These are phyloP conservation scores for Ypsolopha sequella DNA, from an alignment of 2,888 invertebrate species.

Conservation along the genomic window DNA sequence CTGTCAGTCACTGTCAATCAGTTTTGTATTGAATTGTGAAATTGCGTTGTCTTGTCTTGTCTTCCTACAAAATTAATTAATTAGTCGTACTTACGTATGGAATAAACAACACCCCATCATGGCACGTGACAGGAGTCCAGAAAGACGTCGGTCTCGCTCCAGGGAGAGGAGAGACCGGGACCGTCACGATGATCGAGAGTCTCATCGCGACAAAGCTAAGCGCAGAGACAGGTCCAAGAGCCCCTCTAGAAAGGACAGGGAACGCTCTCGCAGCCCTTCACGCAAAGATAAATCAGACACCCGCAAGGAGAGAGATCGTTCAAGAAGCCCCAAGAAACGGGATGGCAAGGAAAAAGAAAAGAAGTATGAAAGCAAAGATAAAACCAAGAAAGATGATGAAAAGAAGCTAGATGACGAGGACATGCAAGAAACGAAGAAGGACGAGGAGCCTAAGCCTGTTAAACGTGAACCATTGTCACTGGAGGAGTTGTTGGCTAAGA, in stretches of 20 bases:
- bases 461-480: conserved; percentile 90
- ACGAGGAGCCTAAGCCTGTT: conserved; percentile 43
- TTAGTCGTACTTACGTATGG: too few relatives aligned
- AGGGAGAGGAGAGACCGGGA: conserved; percentile 55
- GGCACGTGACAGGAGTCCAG: conserved; percentile 53
- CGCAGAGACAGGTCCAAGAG: conserved; percentile 47
- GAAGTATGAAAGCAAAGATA: conserved; percentile 54
- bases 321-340: conserved; percentile 52
- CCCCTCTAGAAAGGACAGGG: conserved; percentile 39
- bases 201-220: conserved; percentile 48
- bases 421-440: conserved; percentile 44
- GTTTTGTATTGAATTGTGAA: too few relatives aligned
- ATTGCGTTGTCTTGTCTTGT: too few relatives aligned
- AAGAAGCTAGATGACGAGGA: conserved; percentile 44
- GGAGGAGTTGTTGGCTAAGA: conserved; percentile 95
- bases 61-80: too few relatives aligned
- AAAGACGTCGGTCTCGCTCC: conserved; percentile 54
- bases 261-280: conserved; percentile 29
- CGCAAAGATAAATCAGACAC: conserved; percentile 18
- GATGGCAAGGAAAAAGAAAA: conserved; percentile 43
- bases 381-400: conserved; percentile 38
- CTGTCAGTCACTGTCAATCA: too few relatives aligned
- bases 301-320: conserved; percentile 25
- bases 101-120: conserved; percentile 17
- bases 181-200: conserved; percentile 53